phyloP scores from a whole-genome alignment of 1,140 invertebrate genomes.

The Diabrotica virgifera region DNA sequence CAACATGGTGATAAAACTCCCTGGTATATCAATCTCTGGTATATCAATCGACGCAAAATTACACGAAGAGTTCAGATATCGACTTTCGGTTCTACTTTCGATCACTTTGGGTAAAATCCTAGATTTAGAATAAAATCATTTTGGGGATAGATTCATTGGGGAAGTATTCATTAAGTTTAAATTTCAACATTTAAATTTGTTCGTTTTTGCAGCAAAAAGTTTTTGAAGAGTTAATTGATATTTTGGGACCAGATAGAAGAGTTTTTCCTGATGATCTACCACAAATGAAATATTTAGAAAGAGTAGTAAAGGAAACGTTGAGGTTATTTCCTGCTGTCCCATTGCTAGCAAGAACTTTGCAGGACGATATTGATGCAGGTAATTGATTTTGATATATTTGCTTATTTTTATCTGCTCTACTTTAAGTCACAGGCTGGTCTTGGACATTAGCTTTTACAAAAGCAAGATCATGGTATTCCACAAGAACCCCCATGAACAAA shows the following conservation, averaged over 20 bases:
- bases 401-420: not conserved
- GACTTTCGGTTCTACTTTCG: too few relatives aligned
- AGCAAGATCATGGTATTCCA: not conserved
- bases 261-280: slow-evolving; percentile 53
- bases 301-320: slow-evolving; percentile 9
- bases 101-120: not conserved
- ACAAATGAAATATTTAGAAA: slow-evolving; percentile 67
- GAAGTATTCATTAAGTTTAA: too few relatives aligned
- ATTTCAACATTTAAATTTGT: not conserved
- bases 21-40: not conserved
- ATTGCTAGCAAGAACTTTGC: not conserved
- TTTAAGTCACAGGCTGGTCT: too few relatives aligned
- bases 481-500: too few relatives aligned
- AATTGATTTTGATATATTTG: not conserved
- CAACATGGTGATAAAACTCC: not conserved
- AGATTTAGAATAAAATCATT: not conserved
- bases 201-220: slow-evolving; percentile 21
- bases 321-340: not conserved
- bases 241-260: slow-evolving; percentile 32
- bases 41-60: too few relatives aligned
- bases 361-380: slow-evolving; percentile 4
- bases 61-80: too few relatives aligned
- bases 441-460: not conserved
- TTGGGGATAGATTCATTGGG: not conserved
- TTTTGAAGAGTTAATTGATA: slow-evolving; percentile 28